Evolutionary conservation across 2,888 invertebrate genomes (phyloP), one percentile per base, ranked within the genome.

Genomic region (Pyrrhopygopsis socrates): DNA sequence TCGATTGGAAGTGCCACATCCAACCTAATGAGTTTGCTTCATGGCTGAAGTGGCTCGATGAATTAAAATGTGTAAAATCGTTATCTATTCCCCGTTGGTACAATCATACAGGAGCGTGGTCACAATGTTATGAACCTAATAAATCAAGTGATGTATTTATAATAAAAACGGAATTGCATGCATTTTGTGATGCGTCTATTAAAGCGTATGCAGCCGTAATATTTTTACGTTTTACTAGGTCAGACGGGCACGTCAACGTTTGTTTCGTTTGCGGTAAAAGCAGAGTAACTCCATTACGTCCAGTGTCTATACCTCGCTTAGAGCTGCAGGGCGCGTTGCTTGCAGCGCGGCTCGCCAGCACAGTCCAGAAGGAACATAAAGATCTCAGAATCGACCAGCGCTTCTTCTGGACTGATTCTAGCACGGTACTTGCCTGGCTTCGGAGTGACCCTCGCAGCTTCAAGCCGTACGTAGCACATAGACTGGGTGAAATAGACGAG

Each of bases 131-230:
- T 18, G 27, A 30, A 54, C 50, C 68, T 50, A 30, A 67, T 30
- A 11, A 60, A 27, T 22, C 65, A 8, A 24, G n/a, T 50, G 34
- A 54, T 3, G 54, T 54, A n/a, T 54, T 5, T 58, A 58, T 58
- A 9, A 58, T 58, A 5, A 54, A 54, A 54, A 84, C 15, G 24
- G 58, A 90, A 73, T 54, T 91, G 65, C 95, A 94, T 74, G 80
- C 86, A 1, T 95, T 95, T 78, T 91, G 93, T 54, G 94, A 94
- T 68, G 93, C 93, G 18, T 91, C 93, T 58, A 73, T 83, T 27
- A 83, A 92, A 58, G 93, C 94, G 9, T 92, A 90, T 77, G 90
- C 93, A 18, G 83, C 94, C 3, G 92, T 92, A 20, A 88, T 88
- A 20, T 94, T 93, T 75, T 88, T 86, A 45, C 86, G 92, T 22